Conservation (phyloP, 2,113 vertebrate genomes). For the Gavia stellata region DNA sequence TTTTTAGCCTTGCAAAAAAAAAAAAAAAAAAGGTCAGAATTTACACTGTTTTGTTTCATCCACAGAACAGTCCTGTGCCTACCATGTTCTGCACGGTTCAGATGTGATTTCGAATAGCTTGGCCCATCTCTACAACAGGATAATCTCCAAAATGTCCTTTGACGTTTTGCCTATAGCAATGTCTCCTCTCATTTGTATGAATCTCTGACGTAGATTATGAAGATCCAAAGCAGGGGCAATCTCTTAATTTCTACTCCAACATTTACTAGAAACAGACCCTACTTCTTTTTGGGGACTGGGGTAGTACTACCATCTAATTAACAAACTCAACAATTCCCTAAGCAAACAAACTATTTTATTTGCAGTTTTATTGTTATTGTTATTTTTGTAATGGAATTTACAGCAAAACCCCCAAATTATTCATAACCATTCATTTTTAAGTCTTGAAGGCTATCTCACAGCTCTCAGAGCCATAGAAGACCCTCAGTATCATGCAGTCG, state of each 20-base stretch:
- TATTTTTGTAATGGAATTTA: constrained; percentile 12
- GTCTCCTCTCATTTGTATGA: background rate
- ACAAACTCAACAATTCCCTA: background rate
- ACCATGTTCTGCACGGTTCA: background rate
- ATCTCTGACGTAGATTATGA: background rate
- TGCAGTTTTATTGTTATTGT: background rate
- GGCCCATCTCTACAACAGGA: background rate
- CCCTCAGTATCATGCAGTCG: background rate
- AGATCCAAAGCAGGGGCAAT: background rate
- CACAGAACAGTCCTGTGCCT: background rate
- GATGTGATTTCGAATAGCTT: background rate
- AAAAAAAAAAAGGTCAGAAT: background rate
- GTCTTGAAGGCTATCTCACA: constrained; percentile 22
- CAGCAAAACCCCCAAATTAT: background rate
- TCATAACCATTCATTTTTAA: constrained; percentile 11
- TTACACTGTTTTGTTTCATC: background rate
- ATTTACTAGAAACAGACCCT: background rate
- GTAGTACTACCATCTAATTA: background rate
- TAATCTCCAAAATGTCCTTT: background rate
- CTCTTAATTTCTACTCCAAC: background rate
- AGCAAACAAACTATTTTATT: background rate
- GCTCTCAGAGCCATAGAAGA: background rate
- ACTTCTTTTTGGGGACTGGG: background rate
- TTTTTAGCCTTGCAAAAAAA: background rate
- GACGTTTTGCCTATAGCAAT: background rate